Evolutionary conservation across 2,113 vertebrate species (phyloP), one percentile per base, ranked within the genome.

Genomic region (Corvus hawaiiensis): DNA sequence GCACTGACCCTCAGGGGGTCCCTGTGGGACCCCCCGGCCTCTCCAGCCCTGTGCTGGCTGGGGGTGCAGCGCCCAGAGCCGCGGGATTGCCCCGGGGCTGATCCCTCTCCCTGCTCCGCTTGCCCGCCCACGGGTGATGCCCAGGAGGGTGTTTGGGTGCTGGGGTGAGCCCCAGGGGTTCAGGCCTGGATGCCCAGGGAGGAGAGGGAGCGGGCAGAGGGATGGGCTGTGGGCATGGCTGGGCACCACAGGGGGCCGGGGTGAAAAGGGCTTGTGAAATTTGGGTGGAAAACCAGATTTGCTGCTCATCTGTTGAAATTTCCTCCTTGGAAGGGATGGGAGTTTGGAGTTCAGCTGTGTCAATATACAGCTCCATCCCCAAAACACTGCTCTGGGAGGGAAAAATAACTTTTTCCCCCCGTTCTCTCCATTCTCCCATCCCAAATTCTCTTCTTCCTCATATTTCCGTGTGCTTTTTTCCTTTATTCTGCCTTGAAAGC

Each of bases 231-330:
- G 32, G 39, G 63, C 1, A 1, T n/a, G 39, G 66, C 35, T 2
- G 16, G 58, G 59, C 33, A 10, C 16, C 56, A 1, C 35, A 1
- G 28, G 64, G 35, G 3, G 82, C 30, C 30, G 32, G 24, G 44
- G 3, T 9, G 52, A 7, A 61, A 73, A 6, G 0, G 4, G 12
- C 4, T 39, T 59, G 6, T 2, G 44, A 1, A 0, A 5, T 24
- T 66, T 3, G 37, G 46, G 58, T 55, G 71, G 62, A 3, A 86
- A 87, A 37, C 0, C 13, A 2, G 22, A 27, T 81, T 59, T 81
- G 63, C 18, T 43, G 71, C 23, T 37, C 30, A 0, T 27, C 39
- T 10, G 7, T 23, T 33, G 48, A 15, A 12, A 58, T 76, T 48
- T 23, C 32, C 49, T 10, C 54, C 56, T 37, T 9, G 58, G 46